These are phyloP conservation scores for Spatulosminthurus flaviceps DNA, from an alignment of 2,888 invertebrate species.

Conservation along the genomic window DNA sequence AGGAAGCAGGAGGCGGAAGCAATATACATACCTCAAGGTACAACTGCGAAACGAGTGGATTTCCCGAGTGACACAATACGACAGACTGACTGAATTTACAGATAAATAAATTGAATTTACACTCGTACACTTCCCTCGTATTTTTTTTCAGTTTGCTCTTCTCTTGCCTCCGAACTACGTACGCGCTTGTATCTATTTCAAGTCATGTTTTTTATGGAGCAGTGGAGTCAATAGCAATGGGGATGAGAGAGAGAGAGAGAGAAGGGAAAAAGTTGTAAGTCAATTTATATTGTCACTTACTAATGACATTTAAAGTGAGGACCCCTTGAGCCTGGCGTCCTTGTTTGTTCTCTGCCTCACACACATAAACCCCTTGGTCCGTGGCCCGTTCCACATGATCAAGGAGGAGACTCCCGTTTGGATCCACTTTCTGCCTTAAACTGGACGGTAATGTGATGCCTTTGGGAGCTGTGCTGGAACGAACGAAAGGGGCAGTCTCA, in stretches of 20 bases:
- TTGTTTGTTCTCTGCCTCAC: constrained; percentile 67
- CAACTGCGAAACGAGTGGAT: background rate
- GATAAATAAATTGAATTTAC: constrained; percentile 36
- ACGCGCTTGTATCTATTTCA: too few species aligned
- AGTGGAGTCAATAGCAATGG: background rate
- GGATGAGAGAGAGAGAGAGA: constrained; percentile 10
- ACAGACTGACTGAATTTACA: constrained; percentile 30
- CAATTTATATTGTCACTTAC: constrained; percentile 65
- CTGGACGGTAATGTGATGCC: constrained; percentile 65
- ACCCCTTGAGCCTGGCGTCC: constrained; percentile 67
- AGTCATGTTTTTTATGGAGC: too few species aligned
- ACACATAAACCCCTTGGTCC: constrained; percentile 69
- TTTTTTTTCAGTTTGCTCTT: background rate
- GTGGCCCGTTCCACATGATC: constrained; percentile 67
- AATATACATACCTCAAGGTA: constrained; percentile 17
- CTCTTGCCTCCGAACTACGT: too few species aligned
- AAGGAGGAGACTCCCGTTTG: constrained; percentile 68
- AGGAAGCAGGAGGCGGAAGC: constrained; percentile 38
- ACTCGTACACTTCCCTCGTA: constrained; percentile 1
- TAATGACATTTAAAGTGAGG: constrained; percentile 68
- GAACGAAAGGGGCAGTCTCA: constrained; percentile 27
- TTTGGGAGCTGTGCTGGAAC: constrained; percentile 23
- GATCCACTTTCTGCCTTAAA: constrained; percentile 67
- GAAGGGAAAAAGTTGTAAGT: constrained; percentile 13
- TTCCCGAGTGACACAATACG: constrained; percentile 17